Base-by-base conservation (phyloP, 2,888 invertebrate genomes). In the Heteropelma amictum region DNA sequence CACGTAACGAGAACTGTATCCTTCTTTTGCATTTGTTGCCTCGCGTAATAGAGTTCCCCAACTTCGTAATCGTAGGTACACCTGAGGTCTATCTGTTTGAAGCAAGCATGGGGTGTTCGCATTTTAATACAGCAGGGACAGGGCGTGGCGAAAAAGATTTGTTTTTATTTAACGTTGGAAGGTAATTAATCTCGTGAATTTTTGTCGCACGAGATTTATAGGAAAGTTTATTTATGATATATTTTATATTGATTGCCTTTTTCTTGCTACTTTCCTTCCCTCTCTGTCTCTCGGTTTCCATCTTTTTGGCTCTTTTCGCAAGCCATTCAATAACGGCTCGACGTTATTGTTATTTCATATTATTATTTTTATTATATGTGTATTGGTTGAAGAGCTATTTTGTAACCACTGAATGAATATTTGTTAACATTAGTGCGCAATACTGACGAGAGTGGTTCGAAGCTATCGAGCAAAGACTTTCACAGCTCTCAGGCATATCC, bases 1-100 rank as follows among this genome's bases (percentile, higher is more conserved):
- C 56, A 28, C 38, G 63, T 14, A 63, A 63, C 73, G 63, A 73
- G 73, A 68, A 58, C 51, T 33, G 28, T 51, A 68, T 73, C 68
- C 51, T 56, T 42, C 33, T 68, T 63, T 69, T 73, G 56, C 63
- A 49, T 67, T 30, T 54, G 23, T 47, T 21, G 5, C n/a, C 33
- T 0, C 54, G 35, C 4, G 26, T 8, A 2, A 33, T 33, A 21
- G 23, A 23, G 14, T 51, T 17, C 28, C 8, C n/a, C 8, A 4
- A 17, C 14, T 28, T 14, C 12, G 38, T 56, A 17, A 40, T 14
- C 14, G 19, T 54, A 51, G 14, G 10, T 17, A 14, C 17, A 17
- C 14, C 3, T 10, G 10, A 51, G 30, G 4, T 10, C 30, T 28
- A 17, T 30, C 3, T 28, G 10, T 51, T 10, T 30, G 5, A 51